These are phyloP conservation scores for Gobionotothen gibberifrons DNA, from an alignment of 2,797 vertebrate species.

Conservation along the genomic window DNA sequence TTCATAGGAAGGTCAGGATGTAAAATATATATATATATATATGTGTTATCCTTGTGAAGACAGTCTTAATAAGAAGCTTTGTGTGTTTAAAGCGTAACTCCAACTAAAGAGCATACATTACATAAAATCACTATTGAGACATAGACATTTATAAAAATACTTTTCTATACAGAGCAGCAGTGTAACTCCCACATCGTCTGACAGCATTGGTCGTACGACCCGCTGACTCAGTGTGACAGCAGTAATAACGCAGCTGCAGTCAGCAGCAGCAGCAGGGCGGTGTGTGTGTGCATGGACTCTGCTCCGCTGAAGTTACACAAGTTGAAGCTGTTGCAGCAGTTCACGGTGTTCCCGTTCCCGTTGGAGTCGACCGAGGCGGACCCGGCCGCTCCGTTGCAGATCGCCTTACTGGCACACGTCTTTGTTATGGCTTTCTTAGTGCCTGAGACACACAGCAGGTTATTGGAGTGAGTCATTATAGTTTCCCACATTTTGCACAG, in stretches of 20 bases:
- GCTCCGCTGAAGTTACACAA: slow-evolving; percentile 76
- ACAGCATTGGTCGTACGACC: fast-evolving
- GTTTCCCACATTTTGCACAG: background rate
- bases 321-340: slow-evolving; percentile 71
- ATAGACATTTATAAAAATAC: background rate
- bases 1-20: background rate
- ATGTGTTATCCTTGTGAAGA: background rate
- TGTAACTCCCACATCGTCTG: too few relatives aligned
- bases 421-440: slow-evolving; percentile 62
- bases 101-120: background rate
- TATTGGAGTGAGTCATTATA: background rate
- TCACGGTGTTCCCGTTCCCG: slow-evolving; percentile 68
- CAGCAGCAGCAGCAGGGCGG: slow-evolving; percentile 58
- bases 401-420: slow-evolving; percentile 61
- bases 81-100: background rate
- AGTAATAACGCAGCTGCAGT: slow-evolving; percentile 19
- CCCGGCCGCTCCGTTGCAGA: slow-evolving; percentile 53
- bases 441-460: slow-evolving; percentile 52
- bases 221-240: slow-evolving; percentile 36
- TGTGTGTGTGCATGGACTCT: slow-evolving; percentile 28
- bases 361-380: slow-evolving; percentile 26
- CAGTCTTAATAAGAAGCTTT: background rate
- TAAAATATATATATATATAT: too few relatives aligned
- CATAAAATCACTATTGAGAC: background rate
- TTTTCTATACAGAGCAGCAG: slow-evolving; percentile 1